Evolutionary conservation across 2,888 invertebrate species (phyloP), one percentile per base, ranked within the genome.

Genomic region (Lasioglossum lativentre): DNA sequence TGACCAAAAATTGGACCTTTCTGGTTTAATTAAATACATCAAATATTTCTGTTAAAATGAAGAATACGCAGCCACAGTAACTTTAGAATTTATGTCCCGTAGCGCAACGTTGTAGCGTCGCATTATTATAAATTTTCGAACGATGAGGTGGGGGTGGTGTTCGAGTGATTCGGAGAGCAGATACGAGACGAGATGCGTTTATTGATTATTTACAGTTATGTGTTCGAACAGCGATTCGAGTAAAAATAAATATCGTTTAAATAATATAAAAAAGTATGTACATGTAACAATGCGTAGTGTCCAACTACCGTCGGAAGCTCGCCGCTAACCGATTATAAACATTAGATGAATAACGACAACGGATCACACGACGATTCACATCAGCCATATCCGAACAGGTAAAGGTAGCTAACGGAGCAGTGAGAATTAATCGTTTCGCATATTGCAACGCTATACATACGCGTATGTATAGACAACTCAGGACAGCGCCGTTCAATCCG

Each of bases 241-340:
- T 90, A 90, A 91, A 92, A 93, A 93, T 91, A 92, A 92, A 93
- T 92, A 90, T 90, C 52, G 84, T 90, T 91, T 89, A 90, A 93
- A 93, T 92, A 91, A 92, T 89, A 79, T 79, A 88, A 89, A 90
- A 87, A 92, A 89, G 78, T 93, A 93, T 93, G 80, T 93, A 93
- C 91, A 92, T 85, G 89, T 86, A 92, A 93, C 91, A 90, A 92
- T 87, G 82, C 83, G 76, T 86, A 88, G 80, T 73, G 73, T 89
- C 75, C 77, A 86, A 85, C 85, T 88, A 83, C 75, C 83, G 81
- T 77, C 89, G 86, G 82, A 78, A 86, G 84, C 84, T 79, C 78
- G 81, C 59, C 59, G 83, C 75, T 83, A 90, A 87, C 80, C 75
- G 82, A 88, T 90, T 79, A 90, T 91, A 91, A 90, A 90, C 86